Percentiles rank a stretch among this genome's conserved stretches.
Conservation (phyloP, 2,888 invertebrate genomes). For the Polyploca ridens region DNA sequence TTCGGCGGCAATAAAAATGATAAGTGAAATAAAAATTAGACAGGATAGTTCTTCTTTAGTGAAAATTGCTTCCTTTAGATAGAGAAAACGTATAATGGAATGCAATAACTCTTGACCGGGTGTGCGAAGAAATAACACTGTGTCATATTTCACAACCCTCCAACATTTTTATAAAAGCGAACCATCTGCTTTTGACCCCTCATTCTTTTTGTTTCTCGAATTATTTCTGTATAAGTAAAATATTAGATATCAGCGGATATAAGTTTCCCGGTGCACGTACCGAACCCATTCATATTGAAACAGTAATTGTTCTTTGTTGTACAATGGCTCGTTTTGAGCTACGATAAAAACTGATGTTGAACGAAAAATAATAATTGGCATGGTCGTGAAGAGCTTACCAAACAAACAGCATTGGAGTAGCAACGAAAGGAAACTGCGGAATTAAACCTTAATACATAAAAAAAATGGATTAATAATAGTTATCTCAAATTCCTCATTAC, state of each 20-base stretch:
- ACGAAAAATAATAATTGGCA: not conserved
- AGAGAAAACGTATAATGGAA: conserved; percentile 84
- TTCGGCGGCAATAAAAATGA: conserved; percentile 60
- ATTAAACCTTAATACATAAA: too few species aligned
- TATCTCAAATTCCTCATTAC: too few species aligned
- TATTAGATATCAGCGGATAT: conserved; percentile 61
- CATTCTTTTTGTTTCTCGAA: conserved; percentile 83
- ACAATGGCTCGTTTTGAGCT: not conserved
- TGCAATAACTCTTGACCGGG: conserved; percentile 85
- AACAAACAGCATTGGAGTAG: too few species aligned
- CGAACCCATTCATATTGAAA: conserved; percentile 46
- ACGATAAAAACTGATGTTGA: not conserved
- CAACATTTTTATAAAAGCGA: conserved; percentile 84
- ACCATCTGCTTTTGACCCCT: conserved; percentile 85
- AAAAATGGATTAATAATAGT: too few species aligned
- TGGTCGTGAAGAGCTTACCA: too few species aligned
- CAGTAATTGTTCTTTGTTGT: conserved; percentile 30
- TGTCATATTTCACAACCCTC: conserved; percentile 85
- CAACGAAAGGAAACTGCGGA: too few species aligned
- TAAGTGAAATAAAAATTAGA: conserved; percentile 77
- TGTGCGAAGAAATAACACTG: conserved; percentile 85
- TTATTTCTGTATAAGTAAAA: conserved; percentile 80
- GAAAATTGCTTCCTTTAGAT: conserved; percentile 84
- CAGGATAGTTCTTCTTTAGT: conserved; percentile 79
- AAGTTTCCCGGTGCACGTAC: conserved; percentile 58